phyloP scores from a whole-genome alignment of 2,888 invertebrate species.

The Hartigia nigra region DNA sequence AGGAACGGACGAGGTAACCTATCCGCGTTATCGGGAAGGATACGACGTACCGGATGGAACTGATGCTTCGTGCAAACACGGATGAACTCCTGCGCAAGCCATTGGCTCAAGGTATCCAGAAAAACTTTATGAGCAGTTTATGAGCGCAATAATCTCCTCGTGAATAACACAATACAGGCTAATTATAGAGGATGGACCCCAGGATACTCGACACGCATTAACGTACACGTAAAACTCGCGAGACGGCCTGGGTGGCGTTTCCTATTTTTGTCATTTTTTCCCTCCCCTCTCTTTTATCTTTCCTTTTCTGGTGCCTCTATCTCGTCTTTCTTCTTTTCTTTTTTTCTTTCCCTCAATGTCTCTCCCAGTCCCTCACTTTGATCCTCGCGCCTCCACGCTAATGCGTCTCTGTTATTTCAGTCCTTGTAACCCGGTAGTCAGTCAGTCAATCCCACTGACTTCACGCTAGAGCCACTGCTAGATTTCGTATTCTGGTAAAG shows the following conservation, averaged over 20 bases:
- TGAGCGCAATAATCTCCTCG: constrained; percentile 56
- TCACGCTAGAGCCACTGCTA: not conserved
- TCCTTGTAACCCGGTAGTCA: constrained; percentile 47
- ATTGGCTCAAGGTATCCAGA: constrained; percentile 18
- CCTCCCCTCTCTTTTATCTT: constrained; percentile 26
- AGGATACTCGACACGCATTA: constrained; percentile 49
- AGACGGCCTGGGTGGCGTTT: constrained; percentile 57
- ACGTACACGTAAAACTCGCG: constrained; percentile 53
- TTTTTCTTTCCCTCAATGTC: constrained; percentile 23
- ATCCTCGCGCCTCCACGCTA: constrained; percentile 47
- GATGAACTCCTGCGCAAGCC: not conserved
- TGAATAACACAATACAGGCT: constrained; percentile 61
- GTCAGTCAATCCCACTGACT: constrained; percentile 10
- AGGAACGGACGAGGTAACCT: not conserved
- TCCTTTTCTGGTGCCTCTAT: constrained; percentile 13
- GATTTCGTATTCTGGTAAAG: constrained; percentile 46
- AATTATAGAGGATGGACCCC: constrained; percentile 59
- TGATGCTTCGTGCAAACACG: not conserved
- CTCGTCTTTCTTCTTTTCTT: constrained; percentile 23
- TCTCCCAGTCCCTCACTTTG: constrained; percentile 1
- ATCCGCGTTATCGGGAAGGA: not conserved
- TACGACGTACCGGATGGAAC: not conserved
- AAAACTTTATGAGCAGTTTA: constrained; percentile 57
- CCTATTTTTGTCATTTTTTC: constrained; percentile 54
- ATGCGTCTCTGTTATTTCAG: constrained; percentile 62